These are phyloP conservation scores for Zoanthus solanderi DNA, from an alignment of 92 coral and sea anemone species.

Conservation along the genomic window DNA sequence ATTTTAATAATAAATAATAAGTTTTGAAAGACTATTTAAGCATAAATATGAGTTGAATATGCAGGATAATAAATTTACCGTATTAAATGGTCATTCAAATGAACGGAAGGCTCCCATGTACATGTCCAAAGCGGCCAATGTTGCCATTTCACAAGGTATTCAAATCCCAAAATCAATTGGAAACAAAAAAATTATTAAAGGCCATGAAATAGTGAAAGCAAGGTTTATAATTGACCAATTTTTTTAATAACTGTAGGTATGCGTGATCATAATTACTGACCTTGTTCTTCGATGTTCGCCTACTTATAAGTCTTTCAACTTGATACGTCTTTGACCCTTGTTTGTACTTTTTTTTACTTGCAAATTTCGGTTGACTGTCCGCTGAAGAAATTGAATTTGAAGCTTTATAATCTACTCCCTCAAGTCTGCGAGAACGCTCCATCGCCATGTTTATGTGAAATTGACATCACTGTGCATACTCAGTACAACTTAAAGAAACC, in stretches of 20 bases:
- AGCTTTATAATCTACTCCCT: constrained; percentile 50
- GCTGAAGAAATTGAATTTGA: constrained; percentile 52
- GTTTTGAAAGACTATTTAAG: too few species aligned
- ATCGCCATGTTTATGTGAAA: constrained; percentile 47
- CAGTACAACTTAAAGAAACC: constrained; percentile 22
- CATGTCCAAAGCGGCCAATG: constrained; percentile 17
- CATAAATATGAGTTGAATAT: too few species aligned
- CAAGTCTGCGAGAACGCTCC: constrained; percentile 15
- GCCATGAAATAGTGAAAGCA: constrained; percentile 2
- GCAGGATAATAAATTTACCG: too few species aligned
- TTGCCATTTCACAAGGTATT: constrained; percentile 27
- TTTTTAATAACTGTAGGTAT: constrained; percentile 1
- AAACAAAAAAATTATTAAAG: not conserved
- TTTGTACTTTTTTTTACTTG: constrained; percentile 41
- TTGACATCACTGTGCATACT: constrained; percentile 14
- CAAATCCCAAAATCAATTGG: constrained; percentile 23
- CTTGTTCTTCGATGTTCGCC: constrained; percentile 42
- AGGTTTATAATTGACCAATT: not conserved
- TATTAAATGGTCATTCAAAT: too few species aligned
- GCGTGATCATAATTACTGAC: constrained; percentile 5
- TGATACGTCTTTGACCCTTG: constrained; percentile 51
- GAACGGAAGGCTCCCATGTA: not conserved
- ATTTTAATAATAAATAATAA: too few species aligned
- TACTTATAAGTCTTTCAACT: constrained; percentile 59
- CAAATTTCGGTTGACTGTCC: constrained; percentile 22